Evolutionary conservation across 2,113 vertebrate species (phyloP).

Genomic region (Uropsilus gracilis): DNA sequence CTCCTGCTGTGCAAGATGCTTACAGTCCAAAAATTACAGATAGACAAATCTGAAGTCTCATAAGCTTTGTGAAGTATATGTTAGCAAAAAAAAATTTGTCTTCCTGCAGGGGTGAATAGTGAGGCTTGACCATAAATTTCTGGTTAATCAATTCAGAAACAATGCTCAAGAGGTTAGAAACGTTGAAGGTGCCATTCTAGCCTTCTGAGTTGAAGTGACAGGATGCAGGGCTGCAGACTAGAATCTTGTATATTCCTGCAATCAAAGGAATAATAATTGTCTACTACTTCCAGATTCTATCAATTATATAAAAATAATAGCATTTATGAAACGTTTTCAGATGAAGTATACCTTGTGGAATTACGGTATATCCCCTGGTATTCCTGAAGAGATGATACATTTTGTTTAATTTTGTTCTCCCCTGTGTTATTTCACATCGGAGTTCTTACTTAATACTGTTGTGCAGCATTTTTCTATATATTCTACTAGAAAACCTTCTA

Average conservation of each 20-base stretch:
- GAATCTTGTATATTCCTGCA: conserved; percentile 10
- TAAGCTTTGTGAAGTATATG: not conserved
- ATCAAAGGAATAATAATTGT: conserved; percentile 18
- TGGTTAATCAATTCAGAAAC: not conserved
- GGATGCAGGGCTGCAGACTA: not conserved
- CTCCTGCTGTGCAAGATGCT: not conserved
- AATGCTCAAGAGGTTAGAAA: not conserved
- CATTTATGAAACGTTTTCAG: not conserved
- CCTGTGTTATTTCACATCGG: conserved; percentile 20
- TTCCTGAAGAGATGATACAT: not conserved
- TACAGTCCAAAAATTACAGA: not conserved
- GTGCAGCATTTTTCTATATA: not conserved
- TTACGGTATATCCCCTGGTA: not conserved
- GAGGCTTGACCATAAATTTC: not conserved
- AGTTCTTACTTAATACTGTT: not conserved
- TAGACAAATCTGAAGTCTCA: not conserved
- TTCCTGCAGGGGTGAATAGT: not conserved
- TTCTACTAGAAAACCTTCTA: not conserved
- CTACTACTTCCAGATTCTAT: not conserved
- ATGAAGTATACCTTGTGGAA: not conserved
- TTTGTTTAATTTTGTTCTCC: conserved; percentile 41
- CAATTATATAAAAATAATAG: not conserved
- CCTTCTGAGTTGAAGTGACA: not conserved
- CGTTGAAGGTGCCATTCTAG: not conserved
- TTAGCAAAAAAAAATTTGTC: not conserved